phyloP scores from a whole-genome alignment of 2,113 vertebrate genomes.

The Reinhardtius hippoglossoides region DNA sequence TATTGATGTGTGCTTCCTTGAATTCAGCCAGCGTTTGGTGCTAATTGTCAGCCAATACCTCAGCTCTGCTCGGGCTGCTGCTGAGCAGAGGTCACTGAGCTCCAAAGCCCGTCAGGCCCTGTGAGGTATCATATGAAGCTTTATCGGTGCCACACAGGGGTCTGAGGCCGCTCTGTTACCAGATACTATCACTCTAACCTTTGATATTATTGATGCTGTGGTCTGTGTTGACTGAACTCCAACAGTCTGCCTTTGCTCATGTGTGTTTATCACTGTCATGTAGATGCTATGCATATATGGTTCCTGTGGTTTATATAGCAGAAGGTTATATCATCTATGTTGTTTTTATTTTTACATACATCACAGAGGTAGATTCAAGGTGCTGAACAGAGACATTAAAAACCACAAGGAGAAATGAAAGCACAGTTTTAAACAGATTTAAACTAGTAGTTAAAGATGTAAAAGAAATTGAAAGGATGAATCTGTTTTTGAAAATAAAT shows the following conservation, averaged over 20 bases:
- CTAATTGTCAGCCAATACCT: constrained; percentile 74
- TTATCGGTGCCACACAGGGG: constrained; percentile 66
- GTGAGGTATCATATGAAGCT: constrained; percentile 69
- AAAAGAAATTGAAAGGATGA: too few species aligned
- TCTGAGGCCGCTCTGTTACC: constrained; percentile 59
- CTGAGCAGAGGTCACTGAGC: constrained; percentile 64
- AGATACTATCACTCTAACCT: constrained; percentile 63
- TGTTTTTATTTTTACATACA: too few species aligned
- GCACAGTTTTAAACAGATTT: too few species aligned
- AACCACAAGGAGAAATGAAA: too few species aligned
- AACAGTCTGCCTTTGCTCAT: constrained; percentile 9
- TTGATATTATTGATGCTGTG: constrained; percentile 73
- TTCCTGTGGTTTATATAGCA: not conserved
- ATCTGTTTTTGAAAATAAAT: too few species aligned
- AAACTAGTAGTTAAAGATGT: too few species aligned
- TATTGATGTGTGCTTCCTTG: constrained; percentile 66
- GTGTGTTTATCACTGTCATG: constrained; percentile 11
- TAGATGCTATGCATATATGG: not conserved
- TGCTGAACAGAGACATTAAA: too few species aligned
- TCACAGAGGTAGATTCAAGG: too few species aligned
- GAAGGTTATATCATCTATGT: not conserved
- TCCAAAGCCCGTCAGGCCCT: constrained; percentile 47
- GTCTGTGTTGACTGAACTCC: constrained; percentile 53
- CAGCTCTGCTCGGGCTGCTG: constrained; percentile 10
- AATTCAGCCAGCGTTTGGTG: constrained; percentile 61